These are phyloP conservation scores for Andrena chrysosceles DNA, from an alignment of 2,888 invertebrate genomes.

Conservation along the genomic window DNA sequence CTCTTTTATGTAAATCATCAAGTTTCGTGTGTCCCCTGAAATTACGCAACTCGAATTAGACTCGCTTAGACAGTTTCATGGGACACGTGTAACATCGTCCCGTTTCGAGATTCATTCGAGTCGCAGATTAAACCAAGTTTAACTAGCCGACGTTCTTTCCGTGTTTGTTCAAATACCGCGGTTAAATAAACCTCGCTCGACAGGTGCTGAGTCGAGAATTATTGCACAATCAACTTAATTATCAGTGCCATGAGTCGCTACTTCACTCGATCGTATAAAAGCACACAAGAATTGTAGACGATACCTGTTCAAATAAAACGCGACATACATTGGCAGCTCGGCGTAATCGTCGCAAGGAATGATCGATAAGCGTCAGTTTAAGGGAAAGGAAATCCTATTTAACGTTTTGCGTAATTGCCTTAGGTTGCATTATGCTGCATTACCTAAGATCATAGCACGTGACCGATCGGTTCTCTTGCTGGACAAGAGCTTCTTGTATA, in stretches of 20 bases:
- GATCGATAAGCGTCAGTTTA: constrained; percentile 21
- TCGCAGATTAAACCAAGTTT: neutral
- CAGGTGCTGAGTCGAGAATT: neutral
- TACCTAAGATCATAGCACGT: constrained; percentile 16
- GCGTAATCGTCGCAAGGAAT: neutral
- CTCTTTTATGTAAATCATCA: neutral
- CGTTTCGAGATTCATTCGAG: neutral
- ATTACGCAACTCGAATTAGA: no score
- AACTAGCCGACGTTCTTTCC: no score
- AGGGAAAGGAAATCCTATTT: constrained; percentile 1
- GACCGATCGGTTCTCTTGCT: constrained; percentile 6
- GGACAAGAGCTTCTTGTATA: constrained; percentile 6
- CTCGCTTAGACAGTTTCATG: no score
- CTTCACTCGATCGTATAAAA: no score
- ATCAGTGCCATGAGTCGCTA: no score
- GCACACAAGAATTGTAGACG: no score
- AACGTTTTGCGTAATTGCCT: constrained; percentile 9
- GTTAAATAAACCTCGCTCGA: no score
- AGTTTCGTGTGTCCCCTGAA: neutral
- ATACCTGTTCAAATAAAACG: no score
- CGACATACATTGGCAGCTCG: no score
- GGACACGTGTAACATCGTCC: neutral
- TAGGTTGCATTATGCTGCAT: constrained; percentile 4
- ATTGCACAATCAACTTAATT: neutral
- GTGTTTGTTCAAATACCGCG: no score